Evolutionary conservation across 2,888 invertebrate genomes (phyloP).

Genomic region (Cheilosia vulpina): DNA sequence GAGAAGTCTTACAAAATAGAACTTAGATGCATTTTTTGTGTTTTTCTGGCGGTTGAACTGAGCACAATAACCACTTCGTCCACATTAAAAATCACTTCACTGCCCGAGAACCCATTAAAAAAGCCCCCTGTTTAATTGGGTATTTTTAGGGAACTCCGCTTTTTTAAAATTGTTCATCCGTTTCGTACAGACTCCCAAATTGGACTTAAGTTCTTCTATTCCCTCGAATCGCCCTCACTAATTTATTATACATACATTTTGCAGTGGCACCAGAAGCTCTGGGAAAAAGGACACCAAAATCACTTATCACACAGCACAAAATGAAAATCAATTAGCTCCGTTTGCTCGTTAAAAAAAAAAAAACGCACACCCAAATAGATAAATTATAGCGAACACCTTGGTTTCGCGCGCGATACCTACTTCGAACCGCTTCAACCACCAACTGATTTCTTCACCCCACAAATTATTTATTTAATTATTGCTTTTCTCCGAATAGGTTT

Average conservation of each 20-base stretch:
- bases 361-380: background rate
- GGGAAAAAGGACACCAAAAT: background rate
- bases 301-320: background rate
- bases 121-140: no score
- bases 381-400: background rate
- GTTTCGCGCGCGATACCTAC: conserved; percentile 20
- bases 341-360: background rate
- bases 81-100: no score
- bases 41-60: no score
- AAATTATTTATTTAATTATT: conserved; percentile 59
- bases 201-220: no score
- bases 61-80: no score
- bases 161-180: no score
- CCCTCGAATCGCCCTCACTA: no score
- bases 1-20: no score
- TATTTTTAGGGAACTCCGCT: no score
- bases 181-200: no score
- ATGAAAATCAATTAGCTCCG: background rate
- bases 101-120: no score
- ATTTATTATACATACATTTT: background rate
- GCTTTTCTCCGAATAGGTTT: background rate
- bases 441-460: conserved; percentile 46
- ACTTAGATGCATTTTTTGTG: no score
- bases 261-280: background rate
- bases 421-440: conserved; percentile 35